A percentile compares a stretch with the other conserved stretches of the same genome.
These are phyloP conservation scores for Hydrozoanthus tunicans DNA, from an alignment of 64 coral and sea anemone genomes.

Conservation along the genomic window DNA sequence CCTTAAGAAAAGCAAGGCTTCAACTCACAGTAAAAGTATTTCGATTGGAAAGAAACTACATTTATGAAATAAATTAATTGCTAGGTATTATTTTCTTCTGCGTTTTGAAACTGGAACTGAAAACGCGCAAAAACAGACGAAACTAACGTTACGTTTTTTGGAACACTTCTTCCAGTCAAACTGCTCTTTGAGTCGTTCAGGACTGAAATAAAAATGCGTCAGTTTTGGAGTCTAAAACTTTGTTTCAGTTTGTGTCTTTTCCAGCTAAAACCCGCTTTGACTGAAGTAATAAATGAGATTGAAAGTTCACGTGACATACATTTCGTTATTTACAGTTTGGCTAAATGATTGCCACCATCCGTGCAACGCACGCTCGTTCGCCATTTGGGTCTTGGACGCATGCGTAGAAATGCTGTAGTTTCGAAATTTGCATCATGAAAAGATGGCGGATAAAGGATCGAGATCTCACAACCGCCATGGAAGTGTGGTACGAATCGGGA, in stretches of 20 bases:
- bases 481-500: slow-evolving; percentile 96
- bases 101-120: neutral
- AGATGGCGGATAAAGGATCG: slow-evolving; percentile 97
- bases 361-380: slow-evolving; percentile 7
- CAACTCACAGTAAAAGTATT: neutral
- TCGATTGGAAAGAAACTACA: neutral
- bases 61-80: neutral
- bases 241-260: too few relatives aligned
- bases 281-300: neutral
- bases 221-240: too few relatives aligned
- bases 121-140: neutral
- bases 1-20: neutral
- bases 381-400: slow-evolving; percentile 46
- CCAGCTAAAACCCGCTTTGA: too few relatives aligned
- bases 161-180: neutral
- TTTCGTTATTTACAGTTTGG: neutral
- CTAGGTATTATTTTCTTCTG: neutral
- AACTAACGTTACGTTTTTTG: too few relatives aligned
- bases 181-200: neutral
- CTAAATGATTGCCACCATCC: neutral
- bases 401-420: slow-evolving; percentile 50
- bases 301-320: neutral
- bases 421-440: slow-evolving; percentile 90
- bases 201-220: too few relatives aligned
- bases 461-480: slow-evolving; percentile 95